Base-by-base conservation (phyloP, 2,888 invertebrate genomes). In the Venustoraphidia nigricollis region DNA sequence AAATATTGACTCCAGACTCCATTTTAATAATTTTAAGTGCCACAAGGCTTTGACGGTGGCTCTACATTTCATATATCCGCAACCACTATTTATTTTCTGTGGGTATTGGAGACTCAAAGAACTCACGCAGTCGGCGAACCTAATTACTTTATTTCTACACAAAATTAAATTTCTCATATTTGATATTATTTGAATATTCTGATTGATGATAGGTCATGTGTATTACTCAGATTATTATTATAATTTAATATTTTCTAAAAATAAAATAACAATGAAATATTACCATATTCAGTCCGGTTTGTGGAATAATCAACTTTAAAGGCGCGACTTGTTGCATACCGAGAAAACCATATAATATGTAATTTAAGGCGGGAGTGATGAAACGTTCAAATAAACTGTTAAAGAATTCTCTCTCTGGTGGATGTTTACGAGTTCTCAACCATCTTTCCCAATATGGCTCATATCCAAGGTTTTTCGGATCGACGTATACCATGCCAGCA, bases 401-500 rank as follows among this genome's bases (percentile, higher is more conserved):
- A 34, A 76, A 60, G 14, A 61, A 59, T 47, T 63, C 64, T 40
- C 60, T 59, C 55, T 75, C 73, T 2, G 62, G 61, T 46, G 61
- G 59, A 58, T 72, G 75, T 51, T 68, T 71, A 38, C 79, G 70
- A 1, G 72, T 60, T 50, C 68, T 67, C 5, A 84, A 65, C 91
- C 92, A 94, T 57, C 83, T 78, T 49, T 85, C 75, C 90, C 93
- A 92, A 66, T 77, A 92, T 0, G 93, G 92, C 50, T 78, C 73
- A 59, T 81, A 90, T 0, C 91, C 88, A 52, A 94, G 71, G 66
- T 90, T 90, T 67, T 91, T 91, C 0, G 93, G 91, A 60, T 93
- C 92, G 0, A 94, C 90, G 59, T 82, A 94, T 9, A 94, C 91
- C 91, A 94, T 92, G 36, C 92, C 93, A 9, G 91, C 91, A 47